Conservation (phyloP, 2,113 vertebrate genomes). For the Hirundichthys speculiger region DNA sequence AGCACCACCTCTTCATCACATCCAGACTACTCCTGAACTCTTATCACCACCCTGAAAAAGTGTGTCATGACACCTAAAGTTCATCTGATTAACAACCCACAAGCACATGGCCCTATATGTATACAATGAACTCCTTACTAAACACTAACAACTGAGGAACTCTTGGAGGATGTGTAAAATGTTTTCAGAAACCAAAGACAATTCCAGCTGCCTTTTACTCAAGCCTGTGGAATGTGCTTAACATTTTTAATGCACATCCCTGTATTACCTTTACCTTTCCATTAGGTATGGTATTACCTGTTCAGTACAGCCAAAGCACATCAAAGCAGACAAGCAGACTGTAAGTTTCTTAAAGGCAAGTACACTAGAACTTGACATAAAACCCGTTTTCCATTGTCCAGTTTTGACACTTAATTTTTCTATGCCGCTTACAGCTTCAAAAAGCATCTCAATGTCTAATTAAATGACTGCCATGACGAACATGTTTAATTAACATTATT, state of each 20-base stretch:
- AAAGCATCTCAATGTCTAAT: constrained; percentile 55
- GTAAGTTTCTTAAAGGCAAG: too few relatives aligned
- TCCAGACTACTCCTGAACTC: too few relatives aligned
- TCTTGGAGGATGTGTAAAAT: background rate
- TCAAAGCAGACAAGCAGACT: too few relatives aligned
- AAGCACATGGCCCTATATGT: background rate
- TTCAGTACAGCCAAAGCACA: too few relatives aligned
- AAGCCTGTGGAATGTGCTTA: background rate
- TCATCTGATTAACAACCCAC: background rate
- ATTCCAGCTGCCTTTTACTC: background rate
- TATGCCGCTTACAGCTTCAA: constrained; percentile 27
- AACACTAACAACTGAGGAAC: background rate
- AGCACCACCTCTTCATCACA: too few relatives aligned
- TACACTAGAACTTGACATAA: too few relatives aligned
- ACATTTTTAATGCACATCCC: background rate
- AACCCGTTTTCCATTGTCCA: constrained; percentile 4
- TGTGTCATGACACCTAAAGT: background rate
- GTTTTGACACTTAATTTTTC: constrained; percentile 20
- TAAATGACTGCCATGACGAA: constrained; percentile 63
- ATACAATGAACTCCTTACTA: background rate
- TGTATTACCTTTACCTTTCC: too few relatives aligned
- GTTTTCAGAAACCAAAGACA: background rate
- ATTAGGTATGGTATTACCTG: too few relatives aligned
- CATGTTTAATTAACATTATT: background rate
- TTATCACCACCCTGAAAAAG: too few relatives aligned